phyloP scores from a whole-genome alignment of 2,797 vertebrate genomes.

The Darevskia nairensis region DNA sequence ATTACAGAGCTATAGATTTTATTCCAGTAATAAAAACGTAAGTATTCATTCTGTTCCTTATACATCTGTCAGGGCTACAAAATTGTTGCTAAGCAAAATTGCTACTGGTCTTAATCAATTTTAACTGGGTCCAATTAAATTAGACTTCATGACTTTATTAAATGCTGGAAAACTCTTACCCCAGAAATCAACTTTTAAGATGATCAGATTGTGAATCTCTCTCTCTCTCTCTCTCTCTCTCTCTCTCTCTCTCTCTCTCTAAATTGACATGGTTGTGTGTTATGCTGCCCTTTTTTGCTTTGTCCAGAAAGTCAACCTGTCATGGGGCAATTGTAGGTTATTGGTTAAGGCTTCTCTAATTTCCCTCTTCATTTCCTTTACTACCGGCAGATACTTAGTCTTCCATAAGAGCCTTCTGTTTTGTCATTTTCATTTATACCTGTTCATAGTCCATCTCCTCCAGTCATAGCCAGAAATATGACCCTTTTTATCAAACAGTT shows the following conservation, averaged over 20 bases:
- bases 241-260: too few species aligned
- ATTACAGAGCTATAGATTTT: neutral
- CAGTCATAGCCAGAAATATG: slow-evolving; percentile 70
- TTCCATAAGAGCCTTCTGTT: slow-evolving; percentile 69
- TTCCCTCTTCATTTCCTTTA: slow-evolving; percentile 70
- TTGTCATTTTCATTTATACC: slow-evolving; percentile 74
- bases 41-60: slow-evolving; percentile 25
- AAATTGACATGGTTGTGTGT: slow-evolving; percentile 37
- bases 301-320: slow-evolving; percentile 51
- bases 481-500: slow-evolving; percentile 66
- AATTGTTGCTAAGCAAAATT: slow-evolving; percentile 43
- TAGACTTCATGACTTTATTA: slow-evolving; percentile 58
- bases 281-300: slow-evolving; percentile 25
- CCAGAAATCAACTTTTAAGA: slow-evolving; percentile 60
- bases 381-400: slow-evolving; percentile 58
- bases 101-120: slow-evolving; percentile 40
- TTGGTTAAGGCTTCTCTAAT: slow-evolving; percentile 54
- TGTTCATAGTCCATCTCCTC: slow-evolving; percentile 71
- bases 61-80: slow-evolving; percentile 46
- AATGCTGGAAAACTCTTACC: slow-evolving; percentile 58
- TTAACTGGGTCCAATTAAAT: slow-evolving; percentile 48
- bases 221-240: neutral
- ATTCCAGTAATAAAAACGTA: neutral
- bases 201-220: slow-evolving; percentile 49
- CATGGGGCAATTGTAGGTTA: slow-evolving; percentile 52